Percentiles rank a stretch among this genome's conserved stretches.
Evolutionary conservation across 2,797 vertebrate genomes (phyloP).

Genomic region (Spinus pinus): DNA sequence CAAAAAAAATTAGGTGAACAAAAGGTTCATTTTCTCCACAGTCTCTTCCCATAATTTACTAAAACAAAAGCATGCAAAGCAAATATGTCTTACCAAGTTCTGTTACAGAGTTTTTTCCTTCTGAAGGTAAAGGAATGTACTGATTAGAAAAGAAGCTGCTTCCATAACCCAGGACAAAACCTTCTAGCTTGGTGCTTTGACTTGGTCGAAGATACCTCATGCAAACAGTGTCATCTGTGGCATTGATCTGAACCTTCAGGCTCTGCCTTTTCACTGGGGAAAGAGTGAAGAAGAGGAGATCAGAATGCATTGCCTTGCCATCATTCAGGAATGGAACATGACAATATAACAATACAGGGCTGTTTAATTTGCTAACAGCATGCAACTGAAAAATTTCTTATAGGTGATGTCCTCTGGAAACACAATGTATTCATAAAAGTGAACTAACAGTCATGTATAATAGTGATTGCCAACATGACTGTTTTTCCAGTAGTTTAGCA

Average conservation of each 20-base stretch:
- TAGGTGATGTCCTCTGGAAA: background rate
- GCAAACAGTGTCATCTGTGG: slow-evolving; percentile 89
- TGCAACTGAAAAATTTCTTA: background rate
- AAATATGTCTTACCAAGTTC: slow-evolving; percentile 86
- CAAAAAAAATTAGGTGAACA: background rate
- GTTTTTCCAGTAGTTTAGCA: background rate
- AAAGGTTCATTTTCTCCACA: background rate
- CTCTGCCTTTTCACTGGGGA: slow-evolving; percentile 85
- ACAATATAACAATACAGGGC: background rate
- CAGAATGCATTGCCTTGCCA: background rate
- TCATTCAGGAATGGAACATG: background rate
- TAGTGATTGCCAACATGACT: background rate
- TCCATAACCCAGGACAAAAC: slow-evolving; percentile 94
- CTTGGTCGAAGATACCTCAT: slow-evolving; percentile 88
- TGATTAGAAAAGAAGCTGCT: slow-evolving; percentile 91
- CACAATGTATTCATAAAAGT: background rate
- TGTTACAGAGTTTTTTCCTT: slow-evolving; percentile 84
- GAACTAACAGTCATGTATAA: background rate
- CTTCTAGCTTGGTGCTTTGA: slow-evolving; percentile 85
- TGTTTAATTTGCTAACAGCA: background rate
- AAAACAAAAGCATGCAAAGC: background rate
- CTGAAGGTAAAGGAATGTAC: slow-evolving; percentile 86
- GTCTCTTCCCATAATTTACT: background rate
- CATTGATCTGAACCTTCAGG: slow-evolving; percentile 91
- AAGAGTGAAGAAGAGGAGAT: background rate